A percentile compares a stretch with the other conserved stretches of the same genome.
phyloP scores from a whole-genome alignment of 2,888 invertebrate genomes.

The Heliconius sara region DNA sequence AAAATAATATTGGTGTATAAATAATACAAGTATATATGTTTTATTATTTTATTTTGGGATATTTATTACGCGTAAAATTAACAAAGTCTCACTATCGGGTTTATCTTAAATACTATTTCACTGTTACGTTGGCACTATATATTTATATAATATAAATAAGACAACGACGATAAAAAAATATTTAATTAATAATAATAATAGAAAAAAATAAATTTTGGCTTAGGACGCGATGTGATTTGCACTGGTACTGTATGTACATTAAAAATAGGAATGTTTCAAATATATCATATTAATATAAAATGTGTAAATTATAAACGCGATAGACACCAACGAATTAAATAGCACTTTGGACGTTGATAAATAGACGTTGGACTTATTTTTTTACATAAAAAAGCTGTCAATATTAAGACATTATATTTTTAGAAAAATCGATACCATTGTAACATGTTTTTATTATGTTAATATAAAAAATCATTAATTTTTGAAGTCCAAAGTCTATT shows the following conservation, averaged over 20 bases:
- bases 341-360: slow-evolving; percentile 26
- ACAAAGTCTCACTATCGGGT: slow-evolving; percentile 66
- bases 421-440: neutral
- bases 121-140: slow-evolving; percentile 24
- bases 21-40: slow-evolving; percentile 41
- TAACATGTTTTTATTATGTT: neutral
- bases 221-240: slow-evolving; percentile 60
- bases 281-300: slow-evolving; percentile 25
- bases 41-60: slow-evolving; percentile 44
- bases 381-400: neutral
- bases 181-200: slow-evolving; percentile 31
- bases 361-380: slow-evolving; percentile 2
- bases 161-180: slow-evolving; percentile 42
- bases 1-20: slow-evolving; percentile 29
- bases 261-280: slow-evolving; percentile 34
- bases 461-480: neutral
- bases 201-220: slow-evolving; percentile 51
- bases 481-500: slow-evolving; percentile 12
- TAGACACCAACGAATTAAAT: slow-evolving; percentile 24
- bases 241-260: slow-evolving; percentile 57
- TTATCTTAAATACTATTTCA: slow-evolving; percentile 76
- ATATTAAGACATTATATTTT: neutral
- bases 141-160: slow-evolving; percentile 38
- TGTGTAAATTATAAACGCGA: slow-evolving; percentile 17
- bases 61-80: slow-evolving; percentile 54